Evolutionary conservation across 2,888 invertebrate genomes (phyloP).

Genomic region (Melikaiella ostensackeni): DNA sequence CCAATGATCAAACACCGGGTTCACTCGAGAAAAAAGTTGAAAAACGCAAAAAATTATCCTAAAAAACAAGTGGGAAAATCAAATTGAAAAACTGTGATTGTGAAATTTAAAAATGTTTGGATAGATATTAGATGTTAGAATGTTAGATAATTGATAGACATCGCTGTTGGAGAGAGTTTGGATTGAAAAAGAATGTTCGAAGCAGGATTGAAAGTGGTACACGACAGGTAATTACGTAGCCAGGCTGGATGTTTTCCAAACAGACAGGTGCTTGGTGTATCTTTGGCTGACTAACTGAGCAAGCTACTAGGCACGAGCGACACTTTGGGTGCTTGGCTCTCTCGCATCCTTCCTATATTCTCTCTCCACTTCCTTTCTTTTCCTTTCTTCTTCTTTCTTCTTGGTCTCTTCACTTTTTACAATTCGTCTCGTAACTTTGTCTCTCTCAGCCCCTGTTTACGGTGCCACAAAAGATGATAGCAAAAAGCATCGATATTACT

Average conservation of each 20-base stretch:
- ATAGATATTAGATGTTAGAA: background rate
- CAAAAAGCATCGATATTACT: slow-evolving; percentile 47
- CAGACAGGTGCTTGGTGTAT: slow-evolving; percentile 47
- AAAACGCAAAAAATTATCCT: too few species aligned
- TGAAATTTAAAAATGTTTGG: too few species aligned
- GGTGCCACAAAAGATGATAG: slow-evolving; percentile 34
- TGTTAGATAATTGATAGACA: slow-evolving; percentile 28
- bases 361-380: slow-evolving; percentile 16
- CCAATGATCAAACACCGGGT: too few species aligned
- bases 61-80: background rate
- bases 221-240: slow-evolving; percentile 55
- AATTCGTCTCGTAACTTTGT: background rate
- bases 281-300: slow-evolving; percentile 14
- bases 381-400: background rate
- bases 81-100: too few species aligned
- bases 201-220: slow-evolving; percentile 48
- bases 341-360: slow-evolving; percentile 22
- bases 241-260: slow-evolving; percentile 38
- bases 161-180: slow-evolving; percentile 41
- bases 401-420: slow-evolving; percentile 4
- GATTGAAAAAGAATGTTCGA: slow-evolving; percentile 48
- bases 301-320: slow-evolving; percentile 41
- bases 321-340: slow-evolving; percentile 43
- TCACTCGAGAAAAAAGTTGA: too few species aligned
- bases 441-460: slow-evolving; percentile 31